phyloP scores from a whole-genome alignment of 2,888 invertebrate species.

The Drosophila fulvimacula region DNA sequence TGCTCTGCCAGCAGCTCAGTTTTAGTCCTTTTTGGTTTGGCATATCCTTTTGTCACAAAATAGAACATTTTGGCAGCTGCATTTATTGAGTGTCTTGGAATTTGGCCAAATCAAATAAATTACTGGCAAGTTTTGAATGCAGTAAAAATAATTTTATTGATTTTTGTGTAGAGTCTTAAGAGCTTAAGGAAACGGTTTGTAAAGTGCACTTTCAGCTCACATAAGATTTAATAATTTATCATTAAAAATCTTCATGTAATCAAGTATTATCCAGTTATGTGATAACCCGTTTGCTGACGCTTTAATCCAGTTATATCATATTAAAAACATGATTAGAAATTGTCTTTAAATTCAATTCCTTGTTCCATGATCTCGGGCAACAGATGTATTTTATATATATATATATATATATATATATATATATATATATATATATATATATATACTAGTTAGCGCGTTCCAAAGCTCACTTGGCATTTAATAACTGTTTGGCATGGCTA shows the following conservation, averaged over 20 bases:
- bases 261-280: not conserved
- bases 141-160: slow-evolving; percentile 23
- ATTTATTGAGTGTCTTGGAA: slow-evolving; percentile 41
- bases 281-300: not conserved
- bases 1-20: slow-evolving; percentile 15
- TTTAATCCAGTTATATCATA: slow-evolving; percentile 4
- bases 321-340: not conserved
- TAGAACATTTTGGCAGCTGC: slow-evolving; percentile 64
- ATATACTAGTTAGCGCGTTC: slow-evolving; percentile 6
- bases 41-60: not conserved
- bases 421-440: not conserved
- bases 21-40: slow-evolving; percentile 31
- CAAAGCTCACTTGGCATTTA: slow-evolving; percentile 26
- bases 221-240: not conserved
- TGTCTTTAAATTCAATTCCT: not conserved
- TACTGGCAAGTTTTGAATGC: slow-evolving; percentile 28
- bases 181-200: not conserved
- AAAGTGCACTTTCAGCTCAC: not conserved
- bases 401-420: not conserved
- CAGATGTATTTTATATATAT: not conserved
- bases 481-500: slow-evolving; percentile 35
- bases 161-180: slow-evolving; percentile 12
- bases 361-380: not conserved
- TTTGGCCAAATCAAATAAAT: slow-evolving; percentile 40
- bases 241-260: not conserved